Evolutionary conservation across 2,888 invertebrate genomes (phyloP).

Genomic region (Papilio demoleus): DNA sequence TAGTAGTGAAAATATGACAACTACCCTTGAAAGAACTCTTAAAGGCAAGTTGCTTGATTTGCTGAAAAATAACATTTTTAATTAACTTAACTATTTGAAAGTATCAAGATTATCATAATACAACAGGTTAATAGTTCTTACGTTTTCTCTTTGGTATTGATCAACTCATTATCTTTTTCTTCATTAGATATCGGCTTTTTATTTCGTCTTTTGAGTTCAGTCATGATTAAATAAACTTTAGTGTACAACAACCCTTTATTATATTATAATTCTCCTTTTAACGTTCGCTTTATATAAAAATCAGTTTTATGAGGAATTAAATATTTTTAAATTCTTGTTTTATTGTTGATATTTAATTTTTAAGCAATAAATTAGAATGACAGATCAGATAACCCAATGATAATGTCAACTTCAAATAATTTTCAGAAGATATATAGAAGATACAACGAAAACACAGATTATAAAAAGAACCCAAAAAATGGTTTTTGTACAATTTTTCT

Average conservation of each 20-base stretch:
- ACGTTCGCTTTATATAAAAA: neutral
- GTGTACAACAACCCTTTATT: neutral
- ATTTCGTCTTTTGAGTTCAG: slow-evolving; percentile 31
- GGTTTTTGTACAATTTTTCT: neutral
- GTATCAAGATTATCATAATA: neutral
- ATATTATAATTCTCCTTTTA: neutral
- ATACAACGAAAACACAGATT: too few species aligned
- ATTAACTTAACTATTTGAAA: too few species aligned
- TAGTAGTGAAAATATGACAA: slow-evolving; percentile 74
- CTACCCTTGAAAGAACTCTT: slow-evolving; percentile 74
- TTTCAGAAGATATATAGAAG: too few species aligned
- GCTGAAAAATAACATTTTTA: slow-evolving; percentile 52
- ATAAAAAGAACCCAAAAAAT: neutral
- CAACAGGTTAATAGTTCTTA: slow-evolving; percentile 9
- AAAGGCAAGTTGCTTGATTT: slow-evolving; percentile 69
- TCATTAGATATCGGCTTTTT: slow-evolving; percentile 7
- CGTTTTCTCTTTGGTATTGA: slow-evolving; percentile 22
- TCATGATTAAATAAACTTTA: slow-evolving; percentile 11
- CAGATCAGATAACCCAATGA: neutral
- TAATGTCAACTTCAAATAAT: neutral
- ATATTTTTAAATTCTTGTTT: neutral
- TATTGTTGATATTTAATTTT: neutral
- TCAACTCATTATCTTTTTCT: slow-evolving; percentile 7
- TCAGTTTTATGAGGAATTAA: neutral
- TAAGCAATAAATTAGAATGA: neutral